Evolutionary conservation across 1,140 invertebrate genomes (phyloP).

Genomic region (Ceratina japonica): DNA sequence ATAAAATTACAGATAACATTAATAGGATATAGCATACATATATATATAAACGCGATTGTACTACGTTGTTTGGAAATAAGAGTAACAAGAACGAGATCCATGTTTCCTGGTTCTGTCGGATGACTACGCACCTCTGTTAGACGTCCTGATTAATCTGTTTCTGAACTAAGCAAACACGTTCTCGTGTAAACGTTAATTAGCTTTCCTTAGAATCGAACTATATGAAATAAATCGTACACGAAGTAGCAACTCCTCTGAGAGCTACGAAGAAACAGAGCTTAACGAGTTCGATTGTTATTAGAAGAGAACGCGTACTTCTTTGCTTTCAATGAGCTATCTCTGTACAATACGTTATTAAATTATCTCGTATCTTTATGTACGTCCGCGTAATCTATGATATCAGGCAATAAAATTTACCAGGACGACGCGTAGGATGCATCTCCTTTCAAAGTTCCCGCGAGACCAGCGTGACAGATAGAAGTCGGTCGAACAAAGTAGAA

Average conservation of each 20-base stretch:
- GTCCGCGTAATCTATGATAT: too few relatives aligned
- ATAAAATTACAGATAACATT: background rate
- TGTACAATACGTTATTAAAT: too few relatives aligned
- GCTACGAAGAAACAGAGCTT: background rate
- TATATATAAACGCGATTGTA: too few relatives aligned
- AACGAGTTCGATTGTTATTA: background rate
- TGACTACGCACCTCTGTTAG: background rate
- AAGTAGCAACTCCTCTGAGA: background rate
- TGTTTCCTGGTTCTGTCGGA: background rate
- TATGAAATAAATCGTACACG: background rate
- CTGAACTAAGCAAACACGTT: background rate
- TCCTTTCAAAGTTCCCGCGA: constrained; percentile 48
- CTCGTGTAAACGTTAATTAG: constrained; percentile 8
- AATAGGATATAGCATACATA: background rate
- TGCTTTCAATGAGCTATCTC: background rate
- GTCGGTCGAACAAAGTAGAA: constrained; percentile 49
- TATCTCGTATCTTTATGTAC: too few relatives aligned
- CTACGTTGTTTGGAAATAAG: background rate
- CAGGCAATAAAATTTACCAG: constrained; percentile 18
- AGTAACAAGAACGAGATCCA: background rate
- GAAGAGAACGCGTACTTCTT: background rate
- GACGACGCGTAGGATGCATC: background rate
- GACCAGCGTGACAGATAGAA: constrained; percentile 49
- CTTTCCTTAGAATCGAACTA: background rate
- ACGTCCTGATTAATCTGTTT: constrained; percentile 1